A percentile compares a stretch with the other conserved stretches of the same genome.
Evolutionary conservation across 2,113 vertebrate genomes (phyloP).

Genomic region (Bungarus multicinctus): DNA sequence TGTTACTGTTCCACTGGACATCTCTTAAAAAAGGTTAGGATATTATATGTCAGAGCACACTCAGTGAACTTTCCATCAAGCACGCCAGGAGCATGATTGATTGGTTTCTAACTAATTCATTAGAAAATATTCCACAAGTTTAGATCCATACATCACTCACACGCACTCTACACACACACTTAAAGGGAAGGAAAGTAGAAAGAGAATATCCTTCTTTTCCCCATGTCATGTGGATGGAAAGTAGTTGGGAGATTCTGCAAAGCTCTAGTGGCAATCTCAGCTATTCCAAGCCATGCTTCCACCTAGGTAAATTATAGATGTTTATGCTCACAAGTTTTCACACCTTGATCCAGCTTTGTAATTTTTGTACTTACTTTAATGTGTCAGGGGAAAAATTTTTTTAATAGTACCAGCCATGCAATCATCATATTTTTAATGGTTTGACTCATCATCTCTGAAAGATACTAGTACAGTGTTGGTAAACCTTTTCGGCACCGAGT

Average conservation of each 20-base stretch:
- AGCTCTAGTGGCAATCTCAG: not conserved
- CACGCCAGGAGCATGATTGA: not conserved
- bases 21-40: not conserved
- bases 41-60: not conserved
- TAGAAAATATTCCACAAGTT: not conserved
- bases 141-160: not conserved
- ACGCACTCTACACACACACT: not conserved
- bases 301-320: not conserved
- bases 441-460: not conserved
- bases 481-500: too few species aligned
- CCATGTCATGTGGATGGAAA: not conserved
- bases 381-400: not conserved
- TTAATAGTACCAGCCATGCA: not conserved
- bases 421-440: not conserved
- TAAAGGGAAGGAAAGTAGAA: not conserved
- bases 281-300: not conserved
- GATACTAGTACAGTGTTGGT: not conserved
- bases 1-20: not conserved
- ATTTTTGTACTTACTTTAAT: not conserved
- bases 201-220: not conserved
- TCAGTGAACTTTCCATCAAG: not conserved
- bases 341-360: not conserved
- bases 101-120: not conserved
- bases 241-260: not conserved
- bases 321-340: not conserved